A percentile compares a stretch with the other conserved stretches of the same genome.
These are phyloP conservation scores for Hyaena hyaena DNA, from an alignment of 2,113 vertebrate genomes.

Conservation along the genomic window DNA sequence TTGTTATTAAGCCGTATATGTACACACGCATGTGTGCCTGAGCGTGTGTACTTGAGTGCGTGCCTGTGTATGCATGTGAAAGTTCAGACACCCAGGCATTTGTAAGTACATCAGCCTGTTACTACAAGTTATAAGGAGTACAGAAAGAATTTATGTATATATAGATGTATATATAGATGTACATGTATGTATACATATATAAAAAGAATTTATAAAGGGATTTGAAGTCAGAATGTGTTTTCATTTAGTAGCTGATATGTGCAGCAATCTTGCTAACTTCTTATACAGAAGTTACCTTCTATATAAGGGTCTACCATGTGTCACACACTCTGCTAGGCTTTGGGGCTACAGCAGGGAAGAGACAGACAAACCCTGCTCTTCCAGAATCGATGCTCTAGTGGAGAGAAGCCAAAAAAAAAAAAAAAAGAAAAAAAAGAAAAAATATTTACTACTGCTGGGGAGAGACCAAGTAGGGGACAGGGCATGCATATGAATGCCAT, in stretches of 20 bases:
- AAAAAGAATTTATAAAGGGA: not conserved
- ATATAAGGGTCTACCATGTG: not conserved
- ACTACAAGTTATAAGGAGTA: not conserved
- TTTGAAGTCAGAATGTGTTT: slow-evolving; percentile 12
- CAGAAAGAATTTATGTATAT: not conserved
- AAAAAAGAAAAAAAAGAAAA: not conserved
- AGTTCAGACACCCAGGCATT: not conserved
- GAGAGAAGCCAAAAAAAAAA: not conserved
- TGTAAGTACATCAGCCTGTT: not conserved
- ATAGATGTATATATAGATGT: not conserved
- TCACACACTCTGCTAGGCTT: not conserved
- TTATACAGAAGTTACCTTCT: no score
- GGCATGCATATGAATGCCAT: not conserved
- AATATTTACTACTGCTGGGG: not conserved
- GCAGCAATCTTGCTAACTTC: not conserved
- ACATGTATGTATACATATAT: not conserved
- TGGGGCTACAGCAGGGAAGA: not conserved
- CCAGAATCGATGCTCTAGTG: not conserved
- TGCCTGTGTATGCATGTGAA: not conserved
- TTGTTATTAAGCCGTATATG: not conserved
- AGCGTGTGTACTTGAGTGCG: not conserved
- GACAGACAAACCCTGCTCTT: not conserved
- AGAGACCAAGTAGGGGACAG: not conserved
- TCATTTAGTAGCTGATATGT: not conserved
- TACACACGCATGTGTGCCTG: not conserved